Evolutionary conservation across 1,140 invertebrate genomes (phyloP).

Genomic region (Phymorhynchus buccinoides): DNA sequence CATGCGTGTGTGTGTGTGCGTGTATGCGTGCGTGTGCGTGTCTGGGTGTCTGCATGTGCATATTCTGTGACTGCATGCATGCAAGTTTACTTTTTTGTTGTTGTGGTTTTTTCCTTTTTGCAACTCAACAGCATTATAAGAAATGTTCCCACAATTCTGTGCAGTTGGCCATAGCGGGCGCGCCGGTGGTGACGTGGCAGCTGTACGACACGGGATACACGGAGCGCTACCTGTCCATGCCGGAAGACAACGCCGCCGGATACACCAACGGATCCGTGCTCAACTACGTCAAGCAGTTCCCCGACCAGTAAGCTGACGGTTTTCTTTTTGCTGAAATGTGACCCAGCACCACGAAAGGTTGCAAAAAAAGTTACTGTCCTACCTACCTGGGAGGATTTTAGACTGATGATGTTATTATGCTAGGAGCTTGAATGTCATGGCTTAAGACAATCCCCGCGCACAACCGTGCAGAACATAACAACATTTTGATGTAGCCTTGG

Average conservation of each 20-base stretch:
- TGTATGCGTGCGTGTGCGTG: background rate
- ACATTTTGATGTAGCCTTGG: too few relatives aligned
- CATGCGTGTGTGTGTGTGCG: background rate
- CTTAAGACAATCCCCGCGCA: too few relatives aligned
- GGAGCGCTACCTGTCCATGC: constrained; percentile 93
- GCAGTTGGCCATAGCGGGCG: constrained; percentile 90
- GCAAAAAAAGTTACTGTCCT: too few relatives aligned
- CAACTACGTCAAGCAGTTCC: constrained; percentile 67
- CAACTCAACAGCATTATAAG: too few relatives aligned
- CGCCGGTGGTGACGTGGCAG: constrained; percentile 96
- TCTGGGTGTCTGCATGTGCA: background rate
- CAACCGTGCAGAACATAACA: too few relatives aligned
- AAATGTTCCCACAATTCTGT: constrained; percentile 47
- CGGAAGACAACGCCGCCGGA: constrained; percentile 84
- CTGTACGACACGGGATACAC: constrained; percentile 96
- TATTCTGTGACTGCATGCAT: background rate
- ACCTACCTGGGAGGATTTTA: too few relatives aligned
- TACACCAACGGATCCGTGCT: constrained; percentile 79
- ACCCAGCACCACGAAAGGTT: too few relatives aligned
- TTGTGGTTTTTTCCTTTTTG: too few relatives aligned
- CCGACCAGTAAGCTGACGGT: constrained; percentile 70
- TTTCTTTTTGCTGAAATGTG: too few relatives aligned
- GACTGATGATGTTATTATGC: too few relatives aligned
- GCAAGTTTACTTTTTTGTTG: too few relatives aligned
- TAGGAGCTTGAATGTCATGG: too few relatives aligned